Evolutionary conservation across 2,888 invertebrate species (phyloP).

Genomic region (Marronus borbonicus): DNA sequence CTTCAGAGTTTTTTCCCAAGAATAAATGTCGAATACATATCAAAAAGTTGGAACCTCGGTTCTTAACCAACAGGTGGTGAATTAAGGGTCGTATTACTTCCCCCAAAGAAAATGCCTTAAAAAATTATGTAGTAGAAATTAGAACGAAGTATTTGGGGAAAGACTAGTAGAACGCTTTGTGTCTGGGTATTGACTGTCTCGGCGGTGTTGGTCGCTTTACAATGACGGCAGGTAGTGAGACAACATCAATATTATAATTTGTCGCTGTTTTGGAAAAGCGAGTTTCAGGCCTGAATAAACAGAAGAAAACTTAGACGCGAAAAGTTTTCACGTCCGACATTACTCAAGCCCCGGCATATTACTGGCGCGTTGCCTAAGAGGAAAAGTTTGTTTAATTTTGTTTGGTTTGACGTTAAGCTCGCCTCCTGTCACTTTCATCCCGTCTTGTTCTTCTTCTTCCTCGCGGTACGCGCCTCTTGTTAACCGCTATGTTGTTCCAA

Average conservation of each 20-base stretch:
- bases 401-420: constrained; percentile 71
- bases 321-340: constrained; percentile 65
- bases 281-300: constrained; percentile 66
- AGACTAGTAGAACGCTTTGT: neutral
- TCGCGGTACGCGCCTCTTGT: constrained; percentile 64
- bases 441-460: constrained; percentile 59
- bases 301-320: constrained; percentile 70
- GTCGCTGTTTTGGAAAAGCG: constrained; percentile 68
- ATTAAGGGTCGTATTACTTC: too few relatives aligned
- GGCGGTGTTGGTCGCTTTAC: constrained; percentile 1
- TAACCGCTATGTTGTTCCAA: constrained; percentile 67
- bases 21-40: too few relatives aligned
- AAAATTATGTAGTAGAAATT: too few relatives aligned
- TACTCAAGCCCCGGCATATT: constrained; percentile 62
- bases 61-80: too few relatives aligned
- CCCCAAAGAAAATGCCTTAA: too few relatives aligned
- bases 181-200: constrained; percentile 12
- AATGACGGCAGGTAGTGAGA: constrained; percentile 50
- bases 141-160: neutral
- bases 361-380: constrained; percentile 69
- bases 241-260: constrained; percentile 70
- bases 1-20: too few relatives aligned
- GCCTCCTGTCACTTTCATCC: constrained; percentile 71
- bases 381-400: constrained; percentile 72
- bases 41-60: too few relatives aligned